phyloP scores from a whole-genome alignment of 2,113 vertebrate genomes.

The Mormyrus iriodes region DNA sequence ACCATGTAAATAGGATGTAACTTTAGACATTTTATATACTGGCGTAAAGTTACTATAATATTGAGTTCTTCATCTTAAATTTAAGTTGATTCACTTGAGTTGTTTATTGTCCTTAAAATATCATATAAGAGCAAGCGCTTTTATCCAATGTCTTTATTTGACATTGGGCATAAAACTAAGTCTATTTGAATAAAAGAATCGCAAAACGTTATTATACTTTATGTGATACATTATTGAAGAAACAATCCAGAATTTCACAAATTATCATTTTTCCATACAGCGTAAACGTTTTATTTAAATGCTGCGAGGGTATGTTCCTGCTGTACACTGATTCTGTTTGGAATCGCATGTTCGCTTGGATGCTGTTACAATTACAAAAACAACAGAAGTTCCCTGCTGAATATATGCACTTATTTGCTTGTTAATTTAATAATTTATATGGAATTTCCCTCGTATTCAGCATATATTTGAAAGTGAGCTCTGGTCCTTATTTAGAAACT shows the following conservation, averaged over 20 bases:
- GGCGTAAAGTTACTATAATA: background rate
- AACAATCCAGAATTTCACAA: background rate
- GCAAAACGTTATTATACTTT: background rate
- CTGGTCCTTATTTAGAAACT: conserved; percentile 2
- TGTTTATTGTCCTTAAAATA: background rate
- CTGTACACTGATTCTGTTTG: background rate
- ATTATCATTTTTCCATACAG: background rate
- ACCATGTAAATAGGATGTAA: background rate
- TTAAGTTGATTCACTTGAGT: background rate
- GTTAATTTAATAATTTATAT: background rate
- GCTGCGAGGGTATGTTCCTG: background rate
- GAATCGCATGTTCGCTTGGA: background rate
- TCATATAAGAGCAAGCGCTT: background rate
- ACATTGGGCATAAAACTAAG: background rate
- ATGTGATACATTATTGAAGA: background rate
- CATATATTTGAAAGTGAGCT: background rate
- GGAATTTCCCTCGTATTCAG: background rate
- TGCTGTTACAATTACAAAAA: background rate
- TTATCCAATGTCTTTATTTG: background rate
- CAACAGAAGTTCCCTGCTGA: background rate
- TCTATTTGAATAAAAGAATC: background rate
- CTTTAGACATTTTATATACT: background rate
- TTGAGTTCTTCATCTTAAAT: background rate
- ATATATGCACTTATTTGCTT: conserved; percentile 5
- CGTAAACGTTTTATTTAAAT: background rate